Conservation (phyloP, 1,140 invertebrate genomes). For the Tetramorium parvispinum region DNA sequence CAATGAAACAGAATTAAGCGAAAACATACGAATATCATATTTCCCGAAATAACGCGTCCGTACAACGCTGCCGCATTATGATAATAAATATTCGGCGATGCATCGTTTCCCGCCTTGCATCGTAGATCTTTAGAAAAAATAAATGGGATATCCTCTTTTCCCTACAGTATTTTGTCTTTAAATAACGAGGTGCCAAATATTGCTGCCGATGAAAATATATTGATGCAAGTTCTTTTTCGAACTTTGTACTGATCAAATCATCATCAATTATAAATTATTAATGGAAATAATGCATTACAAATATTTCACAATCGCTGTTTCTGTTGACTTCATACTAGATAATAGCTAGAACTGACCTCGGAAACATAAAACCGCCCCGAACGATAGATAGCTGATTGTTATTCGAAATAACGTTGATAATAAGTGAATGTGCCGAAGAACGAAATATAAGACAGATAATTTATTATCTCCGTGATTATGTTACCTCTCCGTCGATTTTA, state of each 20-base stretch:
- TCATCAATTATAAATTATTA: background rate
- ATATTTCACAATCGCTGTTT: background rate
- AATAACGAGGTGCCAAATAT: constrained; percentile 1
- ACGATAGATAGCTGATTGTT: background rate
- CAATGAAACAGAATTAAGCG: background rate
- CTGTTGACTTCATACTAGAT: background rate
- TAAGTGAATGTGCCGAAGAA: background rate
- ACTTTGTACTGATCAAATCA: background rate
- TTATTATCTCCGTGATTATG: background rate
- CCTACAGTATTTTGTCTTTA: background rate
- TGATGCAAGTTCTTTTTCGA: background rate
- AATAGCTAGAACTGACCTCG: background rate
- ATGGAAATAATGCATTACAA: background rate
- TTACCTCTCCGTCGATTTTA: background rate
- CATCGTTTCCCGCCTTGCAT: background rate
- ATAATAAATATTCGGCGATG: constrained; percentile 34
- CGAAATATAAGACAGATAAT: background rate
- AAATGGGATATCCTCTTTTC: background rate
- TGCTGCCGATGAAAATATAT: background rate
- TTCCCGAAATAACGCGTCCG: background rate
- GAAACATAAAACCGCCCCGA: background rate
- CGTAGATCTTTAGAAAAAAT: background rate
- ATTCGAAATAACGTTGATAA: background rate
- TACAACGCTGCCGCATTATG: background rate
- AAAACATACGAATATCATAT: background rate